Base-by-base conservation (phyloP, 2,113 vertebrate genomes). In the Rafetus swinhoei region DNA sequence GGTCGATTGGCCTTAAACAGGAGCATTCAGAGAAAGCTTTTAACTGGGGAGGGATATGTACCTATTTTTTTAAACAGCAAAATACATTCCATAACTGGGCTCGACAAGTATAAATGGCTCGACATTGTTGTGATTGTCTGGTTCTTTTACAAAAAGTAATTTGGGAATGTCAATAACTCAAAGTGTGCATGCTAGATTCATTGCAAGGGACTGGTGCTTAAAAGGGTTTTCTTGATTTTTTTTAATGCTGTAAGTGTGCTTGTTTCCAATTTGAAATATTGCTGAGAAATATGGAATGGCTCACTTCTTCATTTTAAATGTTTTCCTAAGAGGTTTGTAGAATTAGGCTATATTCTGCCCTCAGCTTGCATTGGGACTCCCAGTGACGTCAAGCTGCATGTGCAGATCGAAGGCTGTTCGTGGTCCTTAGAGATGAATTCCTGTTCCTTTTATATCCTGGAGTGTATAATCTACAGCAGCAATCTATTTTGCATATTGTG, bases 351-450 rank as follows among this genome's bases (percentile, higher is more conserved):
- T 22, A 19, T 76, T 59, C 21, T 32, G 13, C 55, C 72, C 81
- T 92, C 32, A 25, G 72, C 74, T 72, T 8, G 54, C 18, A 7
- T 29, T 62, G 74, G 81, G 82, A 87, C 50, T 87, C 80, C 53
- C 53, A 82, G 19, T 21, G 35, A 27, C 53, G 59, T 82, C 86
- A 72, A 96, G 22, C 45, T 87, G n/a, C 45, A 4, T n/a, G 39
- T 55, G 87, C 32, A 88, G 84, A 94, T 79, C 57, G 85, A 82
- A 85, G 69, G 65, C 84, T 91, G 9, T 74, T 87, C 32, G 9
- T 56, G 59, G 65, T 79, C 79, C 88, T 90, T 74, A 7, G 80
- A 95, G 91, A 94, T 92, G 88, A 95, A 92, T 32, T 69, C n/a
- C 21, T 81, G 69, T 9, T 6, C 24, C 19, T 94, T 95, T 90